These are phyloP conservation scores for Zophobas morio DNA, from an alignment of 1,140 invertebrate genomes.

Conservation along the genomic window DNA sequence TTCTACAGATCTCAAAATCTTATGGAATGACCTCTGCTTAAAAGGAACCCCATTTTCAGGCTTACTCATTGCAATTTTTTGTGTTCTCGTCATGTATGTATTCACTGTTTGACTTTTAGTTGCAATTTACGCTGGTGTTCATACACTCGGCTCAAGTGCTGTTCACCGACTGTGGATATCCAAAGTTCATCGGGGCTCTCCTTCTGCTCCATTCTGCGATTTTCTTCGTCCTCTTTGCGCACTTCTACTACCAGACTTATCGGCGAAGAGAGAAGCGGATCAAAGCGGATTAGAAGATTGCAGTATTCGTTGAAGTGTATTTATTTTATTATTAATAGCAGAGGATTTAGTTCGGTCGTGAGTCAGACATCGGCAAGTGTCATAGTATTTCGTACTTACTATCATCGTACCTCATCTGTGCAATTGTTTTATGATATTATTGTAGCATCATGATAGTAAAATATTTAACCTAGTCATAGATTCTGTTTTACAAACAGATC, in stretches of 20 bases:
- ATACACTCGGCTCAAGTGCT: slow-evolving; percentile 83
- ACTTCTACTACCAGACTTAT: slow-evolving; percentile 93
- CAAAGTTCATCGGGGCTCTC: slow-evolving; percentile 80
- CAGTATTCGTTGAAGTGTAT: slow-evolving; percentile 14
- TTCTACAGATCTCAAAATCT: no score
- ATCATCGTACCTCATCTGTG: slow-evolving; percentile 39
- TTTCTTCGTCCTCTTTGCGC: slow-evolving; percentile 91
- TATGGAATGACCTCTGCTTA: no score
- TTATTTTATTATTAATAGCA: slow-evolving; percentile 38
- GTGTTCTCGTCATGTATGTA: slow-evolving; percentile 48
- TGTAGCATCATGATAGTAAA: slow-evolving; percentile 33
- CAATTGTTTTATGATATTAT: slow-evolving; percentile 45
- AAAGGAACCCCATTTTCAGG: no score
- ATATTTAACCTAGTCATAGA: slow-evolving; percentile 48
- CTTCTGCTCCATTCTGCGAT: slow-evolving; percentile 90
- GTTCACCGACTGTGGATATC: slow-evolving; percentile 83
- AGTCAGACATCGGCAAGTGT: slow-evolving; percentile 31
- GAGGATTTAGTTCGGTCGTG: slow-evolving; percentile 24
- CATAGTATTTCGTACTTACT: slow-evolving; percentile 23
- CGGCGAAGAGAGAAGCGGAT: slow-evolving; percentile 54
- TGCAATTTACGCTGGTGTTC: slow-evolving; percentile 83
- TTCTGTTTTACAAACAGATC: slow-evolving; percentile 42
- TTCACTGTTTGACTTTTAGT: slow-evolving; percentile 67
- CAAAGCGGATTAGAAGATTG: slow-evolving; percentile 50
- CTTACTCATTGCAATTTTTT: slow-evolving; percentile 9